Conservation (phyloP, 53 echinoderm and acorn worm species). For the Crossaster papposus region DNA sequence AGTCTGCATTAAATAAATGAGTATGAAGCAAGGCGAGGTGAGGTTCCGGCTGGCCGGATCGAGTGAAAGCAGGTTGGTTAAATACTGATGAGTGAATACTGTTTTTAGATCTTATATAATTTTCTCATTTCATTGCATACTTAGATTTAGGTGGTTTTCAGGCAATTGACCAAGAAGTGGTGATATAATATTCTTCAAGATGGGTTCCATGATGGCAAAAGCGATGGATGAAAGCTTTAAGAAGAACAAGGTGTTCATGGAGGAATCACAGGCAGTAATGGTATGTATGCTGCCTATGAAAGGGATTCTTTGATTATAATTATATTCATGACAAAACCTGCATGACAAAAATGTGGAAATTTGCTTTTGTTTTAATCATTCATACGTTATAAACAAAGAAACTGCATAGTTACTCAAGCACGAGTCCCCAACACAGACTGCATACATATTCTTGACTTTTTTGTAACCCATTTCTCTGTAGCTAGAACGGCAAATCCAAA, state of each 20-base stretch:
- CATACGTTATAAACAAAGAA: too few relatives aligned
- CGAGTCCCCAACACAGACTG: not conserved
- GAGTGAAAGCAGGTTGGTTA: too few relatives aligned
- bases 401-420: not conserved
- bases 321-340: too few relatives aligned
- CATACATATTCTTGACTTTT: not conserved
- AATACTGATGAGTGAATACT: too few relatives aligned
- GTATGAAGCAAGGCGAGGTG: too few relatives aligned
- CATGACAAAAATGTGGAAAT: too few relatives aligned
- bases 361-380: too few relatives aligned
- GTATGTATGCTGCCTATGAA: constrained; percentile 73
- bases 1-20: too few relatives aligned
- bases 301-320: too few relatives aligned
- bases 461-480: not conserved
- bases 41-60: too few relatives aligned
- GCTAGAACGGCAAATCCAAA: constrained; percentile 86
- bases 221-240: constrained; percentile 95
- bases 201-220: constrained; percentile 89
- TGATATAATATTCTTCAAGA: constrained; percentile 37
- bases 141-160: not conserved
- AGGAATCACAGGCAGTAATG: constrained; percentile 66
- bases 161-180: not conserved
- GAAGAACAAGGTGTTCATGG: constrained; percentile 95
- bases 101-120: not conserved
- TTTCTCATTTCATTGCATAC: not conserved